These are phyloP conservation scores for Trematomus loennbergii DNA, from an alignment of 2,113 vertebrate species.

Conservation along the genomic window DNA sequence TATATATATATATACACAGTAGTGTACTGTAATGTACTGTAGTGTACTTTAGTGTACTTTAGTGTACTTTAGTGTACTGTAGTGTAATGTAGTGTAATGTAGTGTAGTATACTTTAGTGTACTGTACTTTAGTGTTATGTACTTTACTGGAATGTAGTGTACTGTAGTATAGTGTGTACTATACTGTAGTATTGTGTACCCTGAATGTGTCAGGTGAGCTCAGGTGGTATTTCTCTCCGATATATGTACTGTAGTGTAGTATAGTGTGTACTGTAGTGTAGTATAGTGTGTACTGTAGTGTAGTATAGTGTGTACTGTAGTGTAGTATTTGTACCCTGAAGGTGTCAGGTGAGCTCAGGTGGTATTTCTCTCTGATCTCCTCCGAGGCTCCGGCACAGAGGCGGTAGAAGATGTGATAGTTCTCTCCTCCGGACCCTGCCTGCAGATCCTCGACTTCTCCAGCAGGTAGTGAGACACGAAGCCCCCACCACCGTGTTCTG, in stretches of 20 bases:
- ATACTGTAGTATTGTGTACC: slow-evolving; percentile 77
- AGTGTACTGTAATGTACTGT: no score
- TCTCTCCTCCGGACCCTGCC: slow-evolving; percentile 95
- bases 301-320: background rate
- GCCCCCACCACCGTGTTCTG: slow-evolving; percentile 96
- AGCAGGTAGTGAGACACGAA: slow-evolving; percentile 99
- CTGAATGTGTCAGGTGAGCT: slow-evolving; percentile 93
- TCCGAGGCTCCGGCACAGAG: slow-evolving; percentile 96
- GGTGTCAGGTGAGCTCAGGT: slow-evolving; percentile 92
- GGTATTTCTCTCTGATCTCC: slow-evolving; percentile 92
- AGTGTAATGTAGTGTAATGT: no score
- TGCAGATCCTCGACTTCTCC: slow-evolving; percentile 98
- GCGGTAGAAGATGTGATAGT: slow-evolving; percentile 98
- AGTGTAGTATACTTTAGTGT: no score
- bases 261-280: no score
- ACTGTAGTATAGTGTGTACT: no score
- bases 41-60: no score
- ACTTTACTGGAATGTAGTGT: no score
- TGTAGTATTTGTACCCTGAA: slow-evolving; percentile 87
- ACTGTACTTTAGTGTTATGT: no score
- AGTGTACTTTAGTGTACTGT: no score
- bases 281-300: no score
- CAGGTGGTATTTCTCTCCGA: slow-evolving; percentile 91
- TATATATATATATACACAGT: no score
- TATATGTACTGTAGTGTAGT: slow-evolving; percentile 62